Percentiles rank a stretch among this genome's conserved stretches.
These are phyloP conservation scores for Notothenia coriiceps DNA, from an alignment of 2,113 vertebrate species.

Conservation along the genomic window DNA sequence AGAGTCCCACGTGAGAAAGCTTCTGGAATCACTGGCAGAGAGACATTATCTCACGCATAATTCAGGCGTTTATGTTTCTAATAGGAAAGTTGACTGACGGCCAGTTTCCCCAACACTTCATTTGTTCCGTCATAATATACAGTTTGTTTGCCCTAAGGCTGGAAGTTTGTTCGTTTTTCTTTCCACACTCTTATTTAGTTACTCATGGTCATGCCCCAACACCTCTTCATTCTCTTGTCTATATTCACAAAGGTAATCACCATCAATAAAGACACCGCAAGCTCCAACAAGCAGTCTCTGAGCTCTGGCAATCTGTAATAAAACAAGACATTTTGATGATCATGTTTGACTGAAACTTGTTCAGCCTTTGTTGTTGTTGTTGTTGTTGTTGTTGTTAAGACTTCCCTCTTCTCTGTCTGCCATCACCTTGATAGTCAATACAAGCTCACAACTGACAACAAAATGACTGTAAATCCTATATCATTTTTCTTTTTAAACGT, in stretches of 20 bases:
- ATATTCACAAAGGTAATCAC: slow-evolving; percentile 36
- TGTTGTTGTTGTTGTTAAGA: no score
- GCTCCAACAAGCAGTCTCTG: slow-evolving; percentile 27
- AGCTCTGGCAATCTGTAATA: slow-evolving; percentile 4
- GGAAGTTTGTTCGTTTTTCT: background rate
- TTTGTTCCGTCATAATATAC: background rate
- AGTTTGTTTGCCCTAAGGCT: slow-evolving; percentile 3
- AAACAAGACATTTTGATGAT: background rate
- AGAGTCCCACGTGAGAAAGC: background rate
- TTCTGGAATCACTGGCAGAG: background rate
- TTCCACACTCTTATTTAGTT: slow-evolving; percentile 7
- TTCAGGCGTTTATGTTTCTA: slow-evolving; percentile 5
- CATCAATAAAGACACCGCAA: slow-evolving; percentile 19
- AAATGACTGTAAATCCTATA: no score
- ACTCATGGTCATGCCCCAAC: slow-evolving; percentile 28
- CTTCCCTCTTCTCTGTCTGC: no score
- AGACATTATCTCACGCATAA: background rate
- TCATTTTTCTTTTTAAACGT: no score
- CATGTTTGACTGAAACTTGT: no score
- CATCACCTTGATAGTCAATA: no score
- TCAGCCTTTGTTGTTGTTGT: no score
- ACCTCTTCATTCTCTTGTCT: slow-evolving; percentile 18
- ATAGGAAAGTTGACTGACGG: slow-evolving; percentile 3
- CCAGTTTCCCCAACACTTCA: background rate
- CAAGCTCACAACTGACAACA: no score